Percentiles rank a stretch among this genome's conserved stretches.
Conservation (phyloP, 1,140 invertebrate genomes). For the Paraescarpia echinospica region DNA sequence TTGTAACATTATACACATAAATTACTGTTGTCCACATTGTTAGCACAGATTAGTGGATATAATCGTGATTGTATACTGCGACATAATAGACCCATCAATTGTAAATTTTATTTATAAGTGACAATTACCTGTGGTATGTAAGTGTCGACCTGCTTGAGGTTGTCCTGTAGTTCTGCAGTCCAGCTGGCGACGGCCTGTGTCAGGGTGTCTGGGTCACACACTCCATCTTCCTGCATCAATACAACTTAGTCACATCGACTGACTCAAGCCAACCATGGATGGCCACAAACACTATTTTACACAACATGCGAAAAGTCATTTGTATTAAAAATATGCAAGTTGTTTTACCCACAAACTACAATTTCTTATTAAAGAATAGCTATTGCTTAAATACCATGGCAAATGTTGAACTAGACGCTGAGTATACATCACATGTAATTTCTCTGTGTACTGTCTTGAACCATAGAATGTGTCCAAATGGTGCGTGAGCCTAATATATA, state of each 20-base stretch:
- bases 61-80: no score
- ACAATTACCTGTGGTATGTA: slow-evolving; percentile 50
- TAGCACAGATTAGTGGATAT: no score
- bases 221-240: slow-evolving; percentile 22
- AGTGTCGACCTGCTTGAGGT: slow-evolving; percentile 67
- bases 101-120: background rate
- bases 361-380: background rate
- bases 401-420: no score
- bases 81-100: no score
- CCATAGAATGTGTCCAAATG: no score
- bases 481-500: no score
- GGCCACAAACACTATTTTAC: background rate
- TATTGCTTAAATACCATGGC: background rate
- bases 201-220: slow-evolving; percentile 34
- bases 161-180: slow-evolving; percentile 62
- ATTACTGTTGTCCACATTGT: no score
- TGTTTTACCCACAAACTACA: background rate
- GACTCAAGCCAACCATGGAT: background rate
- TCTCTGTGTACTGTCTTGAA: no score
- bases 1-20: no score
- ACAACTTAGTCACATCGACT: background rate
- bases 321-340: no score
- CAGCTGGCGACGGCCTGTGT: slow-evolving; percentile 23
- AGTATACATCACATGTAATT: no score
- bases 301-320: background rate